These are phyloP conservation scores for Luperina testacea DNA, from an alignment of 2,888 invertebrate genomes.

Conservation along the genomic window DNA sequence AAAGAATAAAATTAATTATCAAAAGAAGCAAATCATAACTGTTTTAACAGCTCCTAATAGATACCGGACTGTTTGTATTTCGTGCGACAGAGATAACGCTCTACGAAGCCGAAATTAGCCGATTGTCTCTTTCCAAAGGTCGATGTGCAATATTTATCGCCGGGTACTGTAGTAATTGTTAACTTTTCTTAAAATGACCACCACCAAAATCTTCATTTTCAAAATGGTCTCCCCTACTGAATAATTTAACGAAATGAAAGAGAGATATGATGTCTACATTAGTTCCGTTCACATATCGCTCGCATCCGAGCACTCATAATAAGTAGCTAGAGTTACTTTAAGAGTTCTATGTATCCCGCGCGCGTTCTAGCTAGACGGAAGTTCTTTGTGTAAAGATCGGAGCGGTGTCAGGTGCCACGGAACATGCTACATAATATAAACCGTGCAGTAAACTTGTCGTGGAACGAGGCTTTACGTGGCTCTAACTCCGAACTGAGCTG, in stretches of 20 bases:
- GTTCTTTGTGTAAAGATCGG: constrained; percentile 70
- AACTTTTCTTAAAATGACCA: background rate
- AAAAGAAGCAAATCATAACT: no score
- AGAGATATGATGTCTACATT: constrained; percentile 26
- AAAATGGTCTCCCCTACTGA: background rate
- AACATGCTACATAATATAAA: constrained; percentile 73
- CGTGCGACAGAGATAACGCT: no score
- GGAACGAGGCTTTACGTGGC: constrained; percentile 65
- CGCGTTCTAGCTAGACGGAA: constrained; percentile 58
- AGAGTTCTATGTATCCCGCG: constrained; percentile 48
- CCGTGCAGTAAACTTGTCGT: constrained; percentile 72
- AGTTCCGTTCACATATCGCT: constrained; percentile 24
- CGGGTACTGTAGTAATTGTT: background rate
- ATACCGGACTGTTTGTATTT: no score
- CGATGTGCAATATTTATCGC: no score
- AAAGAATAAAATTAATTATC: no score
- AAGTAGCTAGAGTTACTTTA: constrained; percentile 44
- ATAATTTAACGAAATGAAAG: constrained; percentile 23
- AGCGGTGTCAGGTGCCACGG: constrained; percentile 73
- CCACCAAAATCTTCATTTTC: background rate
- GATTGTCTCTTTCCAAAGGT: no score
- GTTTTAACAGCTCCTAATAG: no score
- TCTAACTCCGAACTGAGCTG: constrained; percentile 68
- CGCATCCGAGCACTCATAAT: constrained; percentile 24
- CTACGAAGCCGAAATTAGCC: no score